Conservation (phyloP, 1,140 invertebrate genomes). For the Arctopsyche grandis region DNA sequence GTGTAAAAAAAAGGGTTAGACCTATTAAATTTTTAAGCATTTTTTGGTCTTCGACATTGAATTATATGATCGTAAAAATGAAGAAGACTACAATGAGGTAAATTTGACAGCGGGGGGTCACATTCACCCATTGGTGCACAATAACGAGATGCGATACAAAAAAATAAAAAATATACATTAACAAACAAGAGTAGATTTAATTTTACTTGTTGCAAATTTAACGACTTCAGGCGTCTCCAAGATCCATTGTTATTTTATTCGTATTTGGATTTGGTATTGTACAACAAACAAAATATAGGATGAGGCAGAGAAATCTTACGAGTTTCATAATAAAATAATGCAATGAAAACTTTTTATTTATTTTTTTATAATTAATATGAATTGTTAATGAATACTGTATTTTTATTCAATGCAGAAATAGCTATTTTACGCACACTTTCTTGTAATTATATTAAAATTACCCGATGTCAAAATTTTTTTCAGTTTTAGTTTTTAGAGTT, state of each 20-base stretch:
- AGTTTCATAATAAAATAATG: too few relatives aligned
- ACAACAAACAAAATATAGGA: too few relatives aligned
- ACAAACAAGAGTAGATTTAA: not conserved
- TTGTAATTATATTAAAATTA: too few relatives aligned
- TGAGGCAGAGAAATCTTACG: too few relatives aligned
- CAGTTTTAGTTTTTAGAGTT: too few relatives aligned
- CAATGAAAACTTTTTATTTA: too few relatives aligned
- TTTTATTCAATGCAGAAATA: too few relatives aligned
- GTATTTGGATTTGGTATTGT: too few relatives aligned
- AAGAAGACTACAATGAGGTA: constrained; percentile 26
- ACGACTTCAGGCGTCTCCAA: not conserved
- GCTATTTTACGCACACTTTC: too few relatives aligned
- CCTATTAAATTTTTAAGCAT: constrained; percentile 18
- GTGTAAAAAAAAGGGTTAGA: constrained; percentile 13
- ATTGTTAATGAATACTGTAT: too few relatives aligned
- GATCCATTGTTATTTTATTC: not conserved
- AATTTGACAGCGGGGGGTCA: constrained; percentile 33
- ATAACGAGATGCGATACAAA: not conserved
- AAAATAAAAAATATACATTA: not conserved
- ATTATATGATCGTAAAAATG: not conserved
- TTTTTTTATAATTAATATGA: too few relatives aligned
- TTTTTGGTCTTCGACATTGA: not conserved
- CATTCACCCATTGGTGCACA: not conserved
- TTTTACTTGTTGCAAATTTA: not conserved
- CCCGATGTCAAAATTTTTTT: too few relatives aligned